Evolutionary conservation across 2,797 vertebrate genomes (phyloP).

Genomic region (Leptoclinus maculatus): DNA sequence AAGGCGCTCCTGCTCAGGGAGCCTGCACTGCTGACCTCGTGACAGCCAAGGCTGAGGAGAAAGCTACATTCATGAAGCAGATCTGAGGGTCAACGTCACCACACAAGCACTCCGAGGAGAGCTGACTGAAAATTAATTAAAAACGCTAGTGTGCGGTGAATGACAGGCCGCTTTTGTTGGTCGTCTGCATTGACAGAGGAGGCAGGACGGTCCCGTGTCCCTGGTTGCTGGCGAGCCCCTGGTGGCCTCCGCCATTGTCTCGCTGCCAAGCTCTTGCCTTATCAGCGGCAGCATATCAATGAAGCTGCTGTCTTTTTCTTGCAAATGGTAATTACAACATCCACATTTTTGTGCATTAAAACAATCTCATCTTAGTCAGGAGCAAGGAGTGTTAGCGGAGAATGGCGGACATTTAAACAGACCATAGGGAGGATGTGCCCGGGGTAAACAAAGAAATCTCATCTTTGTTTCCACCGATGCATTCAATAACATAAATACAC

Average conservation of each 20-base stretch:
- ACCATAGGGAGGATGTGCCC: conserved; percentile 66
- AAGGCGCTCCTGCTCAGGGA: conserved; percentile 59
- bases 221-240: conserved; percentile 82
- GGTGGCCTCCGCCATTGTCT: conserved; percentile 91
- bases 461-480: conserved; percentile 45
- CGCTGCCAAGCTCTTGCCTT: conserved; percentile 87
- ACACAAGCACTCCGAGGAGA: conserved; percentile 86
- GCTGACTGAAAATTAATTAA: conserved; percentile 99
- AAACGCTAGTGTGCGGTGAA: conserved; percentile 92
- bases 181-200: conserved; percentile 91
- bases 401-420: conserved; percentile 60
- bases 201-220: conserved; percentile 91
- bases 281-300: conserved; percentile 95
- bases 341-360: conserved; percentile 93
- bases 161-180: conserved; percentile 93
- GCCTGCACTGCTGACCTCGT: conserved; percentile 75
- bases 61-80: conserved; percentile 78
- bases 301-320: conserved; percentile 90
- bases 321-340: conserved; percentile 99
- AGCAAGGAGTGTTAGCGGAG: conserved; percentile 47
- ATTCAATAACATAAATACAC: conserved; percentile 46
- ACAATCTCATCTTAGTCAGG: conserved; percentile 86
- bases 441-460: conserved; percentile 66
- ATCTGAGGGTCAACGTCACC: conserved; percentile 82
- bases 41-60: conserved; percentile 76